Evolutionary conservation across 2,888 invertebrate species (phyloP).

Genomic region (Campoplex capitator): DNA sequence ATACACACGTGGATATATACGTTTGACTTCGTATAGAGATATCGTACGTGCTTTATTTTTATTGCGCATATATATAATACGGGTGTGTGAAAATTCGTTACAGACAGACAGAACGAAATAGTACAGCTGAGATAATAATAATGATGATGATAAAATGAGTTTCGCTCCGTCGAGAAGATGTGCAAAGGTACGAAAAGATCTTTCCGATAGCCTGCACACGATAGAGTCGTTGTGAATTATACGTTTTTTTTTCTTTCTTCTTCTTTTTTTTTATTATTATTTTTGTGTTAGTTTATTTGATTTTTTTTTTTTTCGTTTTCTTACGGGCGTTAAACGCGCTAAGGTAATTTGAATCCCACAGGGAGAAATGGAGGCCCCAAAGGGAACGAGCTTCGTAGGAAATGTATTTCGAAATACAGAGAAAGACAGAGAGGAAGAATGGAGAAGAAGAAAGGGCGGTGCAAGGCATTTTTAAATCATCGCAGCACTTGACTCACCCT

Average conservation of each 20-base stretch:
- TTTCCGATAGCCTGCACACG: conserved; percentile 50
- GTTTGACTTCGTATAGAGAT: not conserved
- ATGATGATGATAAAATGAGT: conserved; percentile 59
- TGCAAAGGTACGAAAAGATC: conserved; percentile 20
- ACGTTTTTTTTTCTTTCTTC: too few species aligned
- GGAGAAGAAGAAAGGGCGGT: conserved; percentile 41
- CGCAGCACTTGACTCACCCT: not conserved
- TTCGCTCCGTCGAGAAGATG: conserved; percentile 32
- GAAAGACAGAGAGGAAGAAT: conserved; percentile 31
- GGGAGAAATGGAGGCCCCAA: conserved; percentile 77
- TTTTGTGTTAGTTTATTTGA: not conserved
- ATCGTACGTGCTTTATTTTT: not conserved
- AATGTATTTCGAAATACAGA: conserved; percentile 45
- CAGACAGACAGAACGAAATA: conserved; percentile 53
- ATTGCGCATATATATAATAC: not conserved
- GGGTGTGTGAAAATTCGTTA: conserved; percentile 52
- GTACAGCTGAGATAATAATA: conserved; percentile 53
- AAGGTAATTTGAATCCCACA: conserved; percentile 80
- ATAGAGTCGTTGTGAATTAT: conserved; percentile 71
- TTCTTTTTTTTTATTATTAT: too few species aligned
- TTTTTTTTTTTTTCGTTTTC: conserved; percentile 55
- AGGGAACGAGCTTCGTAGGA: conserved; percentile 55
- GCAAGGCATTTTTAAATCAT: conserved; percentile 46
- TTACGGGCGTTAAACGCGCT: conserved; percentile 78
- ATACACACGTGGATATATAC: not conserved